Percentiles rank a stretch among this genome's conserved stretches.
Conservation (phyloP, 2,797 vertebrate species). For the Morelia viridis region DNA sequence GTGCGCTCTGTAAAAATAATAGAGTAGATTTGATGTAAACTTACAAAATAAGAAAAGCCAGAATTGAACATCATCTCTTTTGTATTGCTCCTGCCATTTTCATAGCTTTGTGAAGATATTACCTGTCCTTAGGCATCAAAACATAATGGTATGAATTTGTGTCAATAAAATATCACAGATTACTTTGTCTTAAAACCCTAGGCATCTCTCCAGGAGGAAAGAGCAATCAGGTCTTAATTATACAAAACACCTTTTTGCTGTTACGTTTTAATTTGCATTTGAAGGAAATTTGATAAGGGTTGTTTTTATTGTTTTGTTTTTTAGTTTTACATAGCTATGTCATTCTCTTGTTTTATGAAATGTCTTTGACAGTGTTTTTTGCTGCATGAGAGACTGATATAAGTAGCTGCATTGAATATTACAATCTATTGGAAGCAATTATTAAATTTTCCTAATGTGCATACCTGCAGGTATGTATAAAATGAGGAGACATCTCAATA, state of each 20-base stretch:
- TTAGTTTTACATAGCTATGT: neutral
- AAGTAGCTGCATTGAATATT: neutral
- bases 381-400: neutral
- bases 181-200: neutral
- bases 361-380: neutral
- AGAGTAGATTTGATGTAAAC: slow-evolving; percentile 3
- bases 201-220: neutral
- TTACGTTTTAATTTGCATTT: slow-evolving; percentile 1
- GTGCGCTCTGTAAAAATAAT: neutral
- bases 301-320: neutral
- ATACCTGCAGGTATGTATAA: neutral
- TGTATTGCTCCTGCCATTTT: slow-evolving; percentile 1
- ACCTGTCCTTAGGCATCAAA: neutral
- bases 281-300: neutral
- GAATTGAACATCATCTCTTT: neutral
- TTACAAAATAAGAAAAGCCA: slow-evolving; percentile 16
- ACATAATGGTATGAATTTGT: slow-evolving; percentile 9
- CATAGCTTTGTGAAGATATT: neutral
- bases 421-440: neutral
- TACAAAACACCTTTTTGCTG: rapidly evolving
- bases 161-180: neutral
- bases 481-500: neutral
- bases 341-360: neutral
- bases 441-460: neutral
- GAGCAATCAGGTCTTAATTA: neutral